Conservation (phyloP, 2,888 invertebrate species). For the Halictus ligatus region DNA sequence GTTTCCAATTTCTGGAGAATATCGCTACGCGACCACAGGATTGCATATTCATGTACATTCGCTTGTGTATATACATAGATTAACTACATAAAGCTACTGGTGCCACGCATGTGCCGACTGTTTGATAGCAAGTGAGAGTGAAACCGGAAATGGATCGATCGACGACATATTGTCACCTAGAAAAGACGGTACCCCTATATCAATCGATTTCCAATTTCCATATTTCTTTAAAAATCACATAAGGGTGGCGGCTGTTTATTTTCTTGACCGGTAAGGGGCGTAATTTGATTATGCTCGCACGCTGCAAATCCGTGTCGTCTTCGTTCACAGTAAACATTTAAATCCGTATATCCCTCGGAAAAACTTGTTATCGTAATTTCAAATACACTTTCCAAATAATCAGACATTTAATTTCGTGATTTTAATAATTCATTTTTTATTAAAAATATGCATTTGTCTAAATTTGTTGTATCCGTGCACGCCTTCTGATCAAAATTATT, state of each 20-base stretch:
- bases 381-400: background rate
- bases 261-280: background rate
- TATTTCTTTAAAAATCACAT: constrained; percentile 54
- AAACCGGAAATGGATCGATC: constrained; percentile 70
- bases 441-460: background rate
- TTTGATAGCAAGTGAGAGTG: constrained; percentile 67
- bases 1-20: constrained; percentile 53
- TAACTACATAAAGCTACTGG: constrained; percentile 45
- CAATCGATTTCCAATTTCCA: constrained; percentile 66
- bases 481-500: background rate
- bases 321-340: background rate
- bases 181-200: constrained; percentile 55
- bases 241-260: constrained; percentile 20
- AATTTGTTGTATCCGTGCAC: background rate
- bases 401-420: background rate
- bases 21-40: constrained; percentile 45
- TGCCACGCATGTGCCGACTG: constrained; percentile 33
- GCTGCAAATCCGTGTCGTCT: background rate
- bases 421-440: background rate
- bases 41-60: constrained; percentile 53
- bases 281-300: background rate
- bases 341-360: background rate
- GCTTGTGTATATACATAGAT: constrained; percentile 40
- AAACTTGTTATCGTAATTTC: background rate
- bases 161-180: constrained; percentile 61